Conservation (phyloP, 2,113 vertebrate genomes). For the Gracilinanus agilis region DNA sequence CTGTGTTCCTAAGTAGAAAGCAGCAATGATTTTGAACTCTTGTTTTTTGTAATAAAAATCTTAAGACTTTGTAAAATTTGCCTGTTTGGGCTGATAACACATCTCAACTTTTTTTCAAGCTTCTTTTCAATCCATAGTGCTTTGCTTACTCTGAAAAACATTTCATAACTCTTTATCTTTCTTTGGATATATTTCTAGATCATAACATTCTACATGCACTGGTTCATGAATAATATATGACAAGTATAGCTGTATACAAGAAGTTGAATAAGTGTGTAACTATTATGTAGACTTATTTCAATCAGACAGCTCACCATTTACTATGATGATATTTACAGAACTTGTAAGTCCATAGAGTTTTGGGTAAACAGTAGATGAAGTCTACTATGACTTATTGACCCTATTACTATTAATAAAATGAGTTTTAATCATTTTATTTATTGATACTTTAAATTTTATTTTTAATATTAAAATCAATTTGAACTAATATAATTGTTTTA, state of each 20-base stretch:
- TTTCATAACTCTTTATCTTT: not conserved
- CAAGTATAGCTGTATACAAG: not conserved
- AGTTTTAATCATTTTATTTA: not conserved
- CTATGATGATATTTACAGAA: not conserved
- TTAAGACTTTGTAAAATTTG: not conserved
- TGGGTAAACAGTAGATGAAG: not conserved
- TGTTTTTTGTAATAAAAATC: not conserved
- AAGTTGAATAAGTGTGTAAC: not conserved
- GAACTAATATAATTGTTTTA: not conserved
- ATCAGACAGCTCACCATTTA: not conserved
- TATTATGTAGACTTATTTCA: not conserved
- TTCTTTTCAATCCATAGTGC: not conserved
- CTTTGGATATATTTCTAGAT: not conserved
- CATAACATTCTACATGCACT: not conserved
- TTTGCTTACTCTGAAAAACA: not conserved
- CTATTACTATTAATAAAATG: not conserved
- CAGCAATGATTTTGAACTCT: not conserved
- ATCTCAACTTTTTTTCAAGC: not conserved
- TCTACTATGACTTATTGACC: not conserved
- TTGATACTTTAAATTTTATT: not conserved
- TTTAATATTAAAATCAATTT: not conserved
- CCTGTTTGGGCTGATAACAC: not conserved
- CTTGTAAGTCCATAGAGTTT: not conserved
- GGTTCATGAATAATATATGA: not conserved
- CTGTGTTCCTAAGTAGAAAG: not conserved